Evolutionary conservation across 2,113 vertebrate species (phyloP).

Genomic region (Elaphurus davidianus): DNA sequence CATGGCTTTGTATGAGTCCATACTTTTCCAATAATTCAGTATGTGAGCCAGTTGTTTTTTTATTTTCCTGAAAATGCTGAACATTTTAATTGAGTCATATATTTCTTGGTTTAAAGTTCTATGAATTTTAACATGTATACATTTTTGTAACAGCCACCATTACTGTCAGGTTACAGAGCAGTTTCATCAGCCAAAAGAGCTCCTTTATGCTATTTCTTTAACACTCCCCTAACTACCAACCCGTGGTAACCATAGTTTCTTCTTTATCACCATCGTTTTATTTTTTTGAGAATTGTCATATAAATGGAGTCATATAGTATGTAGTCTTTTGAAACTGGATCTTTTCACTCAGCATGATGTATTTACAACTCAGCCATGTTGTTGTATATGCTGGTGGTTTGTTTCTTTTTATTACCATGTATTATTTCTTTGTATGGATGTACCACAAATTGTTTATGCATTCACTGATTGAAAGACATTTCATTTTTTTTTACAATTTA

Average conservation of each 20-base stretch:
- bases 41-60: not conserved
- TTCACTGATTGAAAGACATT: not conserved
- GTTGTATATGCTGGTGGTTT: not conserved
- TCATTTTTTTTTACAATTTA: not conserved
- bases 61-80: not conserved
- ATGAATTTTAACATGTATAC: not conserved
- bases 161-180: not conserved
- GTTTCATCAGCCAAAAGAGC: not conserved
- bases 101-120: not conserved
- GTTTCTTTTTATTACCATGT: not conserved
- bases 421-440: not conserved
- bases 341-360: not conserved
- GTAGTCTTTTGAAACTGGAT: not conserved
- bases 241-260: not conserved
- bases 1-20: not conserved
- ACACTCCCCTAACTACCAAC: not conserved
- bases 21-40: not conserved
- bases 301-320: not conserved
- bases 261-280: not conserved
- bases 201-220: not conserved
- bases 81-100: not conserved
- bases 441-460: not conserved
- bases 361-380: not conserved
- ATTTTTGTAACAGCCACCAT: not conserved
- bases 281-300: not conserved